Percentiles rank a stretch among this genome's conserved stretches.
Evolutionary conservation across 2,113 vertebrate genomes (phyloP).

Genomic region (Falcunculus frontatus): DNA sequence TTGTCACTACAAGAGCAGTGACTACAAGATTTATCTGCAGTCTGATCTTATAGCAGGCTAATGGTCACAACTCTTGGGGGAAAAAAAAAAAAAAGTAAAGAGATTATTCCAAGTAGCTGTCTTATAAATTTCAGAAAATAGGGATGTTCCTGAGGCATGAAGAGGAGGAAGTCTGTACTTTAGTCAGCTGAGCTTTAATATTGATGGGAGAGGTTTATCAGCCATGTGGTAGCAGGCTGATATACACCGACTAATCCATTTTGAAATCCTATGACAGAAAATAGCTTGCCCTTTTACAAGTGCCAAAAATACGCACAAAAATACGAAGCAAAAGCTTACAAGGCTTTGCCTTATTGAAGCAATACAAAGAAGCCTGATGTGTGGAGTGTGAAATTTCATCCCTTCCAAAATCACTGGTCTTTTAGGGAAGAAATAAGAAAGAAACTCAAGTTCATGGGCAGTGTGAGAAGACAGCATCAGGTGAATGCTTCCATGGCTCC

Average conservation of each 20-base stretch:
- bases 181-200: slow-evolving; percentile 7
- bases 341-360: not conserved
- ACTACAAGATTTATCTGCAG: not conserved
- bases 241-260: slow-evolving; percentile 37
- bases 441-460: not conserved
- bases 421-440: not conserved
- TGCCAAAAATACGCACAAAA: slow-evolving; percentile 14
- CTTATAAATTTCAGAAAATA: slow-evolving; percentile 14
- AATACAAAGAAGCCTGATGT: not conserved
- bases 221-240: slow-evolving; percentile 21
- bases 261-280: slow-evolving; percentile 8
- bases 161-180: slow-evolving; percentile 5
- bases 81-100: not conserved
- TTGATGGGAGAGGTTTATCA: slow-evolving; percentile 17
- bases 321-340: slow-evolving; percentile 3
- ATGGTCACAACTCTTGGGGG: not conserved
- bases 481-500: not conserved
- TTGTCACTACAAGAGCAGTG: not conserved
- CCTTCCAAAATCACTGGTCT: not conserved
- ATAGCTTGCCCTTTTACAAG: slow-evolving; percentile 10
- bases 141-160: not conserved
- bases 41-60: not conserved
- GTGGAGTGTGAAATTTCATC: not conserved
- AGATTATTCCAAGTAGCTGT: slow-evolving; percentile 7
- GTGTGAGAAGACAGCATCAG: not conserved